These are phyloP conservation scores for Acanthaster planci DNA, from an alignment of 35 echinoderm and acorn worm species.

Conservation along the genomic window DNA sequence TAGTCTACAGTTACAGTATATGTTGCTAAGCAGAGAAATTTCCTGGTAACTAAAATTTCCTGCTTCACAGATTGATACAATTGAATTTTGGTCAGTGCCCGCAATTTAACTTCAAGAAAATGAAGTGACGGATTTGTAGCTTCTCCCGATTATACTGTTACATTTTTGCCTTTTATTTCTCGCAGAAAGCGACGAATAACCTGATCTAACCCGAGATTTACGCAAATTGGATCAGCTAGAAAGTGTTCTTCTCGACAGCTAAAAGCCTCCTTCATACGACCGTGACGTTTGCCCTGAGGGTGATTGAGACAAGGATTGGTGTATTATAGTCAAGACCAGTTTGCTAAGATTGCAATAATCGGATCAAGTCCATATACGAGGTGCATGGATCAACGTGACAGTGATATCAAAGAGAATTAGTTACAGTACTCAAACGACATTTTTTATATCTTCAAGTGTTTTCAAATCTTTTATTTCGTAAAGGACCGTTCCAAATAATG, in stretches of 20 bases:
- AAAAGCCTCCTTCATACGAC: constrained; percentile 7
- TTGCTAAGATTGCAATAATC: constrained; percentile 25
- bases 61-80: background rate
- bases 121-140: background rate
- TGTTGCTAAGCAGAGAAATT: too few relatives aligned
- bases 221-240: constrained; percentile 12
- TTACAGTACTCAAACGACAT: too few relatives aligned
- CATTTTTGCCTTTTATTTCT: constrained; percentile 29
- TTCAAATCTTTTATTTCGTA: too few relatives aligned
- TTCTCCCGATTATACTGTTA: constrained; percentile 19
- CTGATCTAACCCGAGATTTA: constrained; percentile 33
- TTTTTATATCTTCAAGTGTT: too few relatives aligned
- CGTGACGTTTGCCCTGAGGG: constrained; percentile 20
- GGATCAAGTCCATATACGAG: background rate
- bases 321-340: constrained; percentile 7
- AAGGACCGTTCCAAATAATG: too few relatives aligned
- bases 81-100: constrained; percentile 1
- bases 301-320: background rate
- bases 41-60: too few relatives aligned
- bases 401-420: background rate
- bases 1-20: too few relatives aligned
- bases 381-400: too few relatives aligned
- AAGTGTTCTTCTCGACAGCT: background rate
- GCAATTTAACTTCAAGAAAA: background rate
- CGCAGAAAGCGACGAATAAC: constrained; percentile 18